These are phyloP conservation scores for Mormyrus lacerda DNA, from an alignment of 2,113 vertebrate genomes.

Conservation along the genomic window DNA sequence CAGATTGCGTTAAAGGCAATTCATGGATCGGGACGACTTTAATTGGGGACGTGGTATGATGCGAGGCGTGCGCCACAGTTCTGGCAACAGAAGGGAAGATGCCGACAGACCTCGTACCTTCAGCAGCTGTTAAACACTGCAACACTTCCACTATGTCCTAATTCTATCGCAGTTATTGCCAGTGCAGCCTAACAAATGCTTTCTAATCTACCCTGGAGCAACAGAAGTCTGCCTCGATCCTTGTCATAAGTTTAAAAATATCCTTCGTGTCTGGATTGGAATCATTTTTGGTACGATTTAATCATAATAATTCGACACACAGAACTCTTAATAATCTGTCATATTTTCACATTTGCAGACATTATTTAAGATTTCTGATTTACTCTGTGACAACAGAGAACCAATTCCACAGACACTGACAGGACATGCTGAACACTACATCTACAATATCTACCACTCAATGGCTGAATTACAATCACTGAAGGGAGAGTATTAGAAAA, in stretches of 20 bases:
- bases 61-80: neutral
- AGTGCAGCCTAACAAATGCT: neutral
- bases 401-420: neutral
- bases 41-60: neutral
- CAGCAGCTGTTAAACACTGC: neutral
- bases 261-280: neutral
- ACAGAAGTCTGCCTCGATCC: conserved; percentile 10
- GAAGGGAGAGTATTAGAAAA: neutral
- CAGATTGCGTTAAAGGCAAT: conserved; percentile 13
- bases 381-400: neutral
- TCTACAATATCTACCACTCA: neutral
- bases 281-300: neutral
- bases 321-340: neutral
- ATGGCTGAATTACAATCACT: neutral
- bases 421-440: neutral
- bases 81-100: neutral
- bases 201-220: neutral
- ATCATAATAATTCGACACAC: neutral
- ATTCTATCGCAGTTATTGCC: neutral
- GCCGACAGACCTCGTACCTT: neutral
- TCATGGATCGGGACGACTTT: neutral
- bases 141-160: neutral
- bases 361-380: neutral
- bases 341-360: neutral
- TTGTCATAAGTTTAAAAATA: conserved; percentile 17